Base-by-base conservation (phyloP, 1,140 invertebrate species). In the Heliconius nattereri region DNA sequence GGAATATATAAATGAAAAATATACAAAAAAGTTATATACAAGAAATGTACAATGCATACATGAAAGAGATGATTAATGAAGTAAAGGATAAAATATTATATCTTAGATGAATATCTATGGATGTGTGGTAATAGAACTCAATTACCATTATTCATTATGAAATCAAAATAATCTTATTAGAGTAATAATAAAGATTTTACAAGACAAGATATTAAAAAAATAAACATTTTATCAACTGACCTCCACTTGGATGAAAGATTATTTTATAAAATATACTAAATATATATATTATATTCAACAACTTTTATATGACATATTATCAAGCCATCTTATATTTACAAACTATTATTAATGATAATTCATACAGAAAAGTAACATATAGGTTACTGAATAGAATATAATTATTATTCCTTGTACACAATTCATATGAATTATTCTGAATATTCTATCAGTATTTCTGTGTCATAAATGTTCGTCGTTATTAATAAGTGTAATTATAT, bases 401-500 rank as follows among this genome's bases (percentile, higher is more conserved):
- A 66, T 52, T 20, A 52, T 60, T 60, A 23, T 66, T 66, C 60
- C 23, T 29, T 66, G 60, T 66, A 66, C 60, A 66, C 35, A 76
- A 76, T 70, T 71, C 71, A 76, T 70, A 76, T 26, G 66, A 70
- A 45, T 76, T 49, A 9, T 76, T 40, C 57, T 45, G 75, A 76
- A 45, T 76, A 70, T 71, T 29, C 9, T 66, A 16, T 26, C 60
- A 66, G 11, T 45, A 78, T 74, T 45, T 13, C 70, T 72, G 49
- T 78, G 19, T 78, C 54, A 78, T 66, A 76, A 35, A 78, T 32
- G 19, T 66, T 35, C 19, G 19, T 78, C 45, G 70, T 72, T 73
- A 54, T 76, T 80, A 32, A 73, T 79, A 71, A 79, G 40, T 79
- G 32, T 73, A 26, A 57, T 29, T 76, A 75, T 71, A 54, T 66